Base-by-base conservation (phyloP, 2,888 invertebrate genomes). In the Aproaerema taeniolella region DNA sequence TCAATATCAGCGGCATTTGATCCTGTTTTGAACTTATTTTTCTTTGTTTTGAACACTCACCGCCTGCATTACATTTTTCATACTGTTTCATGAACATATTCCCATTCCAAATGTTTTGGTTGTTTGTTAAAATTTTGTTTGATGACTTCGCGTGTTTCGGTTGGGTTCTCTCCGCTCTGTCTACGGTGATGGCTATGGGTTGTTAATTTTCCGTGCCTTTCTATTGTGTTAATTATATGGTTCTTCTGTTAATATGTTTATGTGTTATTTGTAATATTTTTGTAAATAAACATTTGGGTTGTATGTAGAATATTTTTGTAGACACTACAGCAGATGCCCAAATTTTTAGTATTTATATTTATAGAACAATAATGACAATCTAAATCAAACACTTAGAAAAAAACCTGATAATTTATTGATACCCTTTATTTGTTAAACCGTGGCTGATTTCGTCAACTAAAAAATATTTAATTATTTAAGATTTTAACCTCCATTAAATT, bases 121-220 rank as follows among this genome's bases (percentile, higher is more conserved):
- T 36, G n/a, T n/a, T n/a, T n/a, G n/a, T 45, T 31, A 14, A 47
- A 42, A 53, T 62, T 71, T 77, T 80, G 77, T 83, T 82, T 79
- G 78, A 77, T 74, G 79, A 74, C 69, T 57, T 50, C 49, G 59
- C 67, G 64, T 66, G 61, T 68, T 66, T 67, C 56, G 76, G 73
- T 75, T 74, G 67, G 74, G 64, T 60, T 45, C 65, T 55, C 60
- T 55, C 50, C 53, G 50, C 24, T 55, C 54, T 62, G 45, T 61
- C 56, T 66, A 56, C 62, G 82, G 83, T 82, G 77, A 66, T 67
- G 81, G 80, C 69, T 77, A 58, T 75, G 65, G 68, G 72, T 58
- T 38, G 4, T 64, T 66, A 66, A 67, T 62, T 72, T 76, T 73
- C 67, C 58, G 52, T 61, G 56, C 58, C 55, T 65, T 61, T 52